Conservation (phyloP, 2,113 vertebrate species). For the Eolophus roseicapilla region DNA sequence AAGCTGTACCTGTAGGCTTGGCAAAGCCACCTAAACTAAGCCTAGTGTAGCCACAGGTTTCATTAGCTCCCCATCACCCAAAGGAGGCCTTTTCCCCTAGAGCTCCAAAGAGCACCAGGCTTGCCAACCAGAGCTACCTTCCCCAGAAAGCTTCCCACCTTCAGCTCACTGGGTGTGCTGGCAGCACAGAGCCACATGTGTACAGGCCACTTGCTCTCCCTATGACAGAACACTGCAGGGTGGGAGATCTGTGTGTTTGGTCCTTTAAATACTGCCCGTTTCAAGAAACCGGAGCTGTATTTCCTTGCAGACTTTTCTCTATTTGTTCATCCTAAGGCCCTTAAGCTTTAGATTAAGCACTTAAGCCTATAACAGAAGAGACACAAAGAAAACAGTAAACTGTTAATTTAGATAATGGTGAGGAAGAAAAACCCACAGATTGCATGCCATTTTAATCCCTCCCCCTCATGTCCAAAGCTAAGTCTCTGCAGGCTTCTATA, state of each 20-base stretch:
- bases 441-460: conserved; percentile 8
- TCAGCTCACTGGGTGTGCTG: background rate
- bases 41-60: background rate
- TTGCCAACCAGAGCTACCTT: background rate
- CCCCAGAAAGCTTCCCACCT: background rate
- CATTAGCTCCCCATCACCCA: background rate
- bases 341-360: conserved; percentile 34
- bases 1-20: background rate
- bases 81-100: background rate
- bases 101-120: background rate
- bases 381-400: conserved; percentile 37
- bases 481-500: background rate
- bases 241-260: background rate
- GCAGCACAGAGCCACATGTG: accelerated
- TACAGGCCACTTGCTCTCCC: background rate
- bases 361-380: conserved; percentile 30
- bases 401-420: conserved; percentile 25
- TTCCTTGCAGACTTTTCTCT: background rate
- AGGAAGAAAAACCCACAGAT: background rate
- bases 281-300: background rate
- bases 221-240: background rate
- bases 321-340: background rate
- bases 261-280: background rate
- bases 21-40: background rate
- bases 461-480: background rate